Percentiles rank a stretch among this genome's conserved stretches.
phyloP scores from a whole-genome alignment of 1,140 invertebrate species.

The Neodiprion virginianus region DNA sequence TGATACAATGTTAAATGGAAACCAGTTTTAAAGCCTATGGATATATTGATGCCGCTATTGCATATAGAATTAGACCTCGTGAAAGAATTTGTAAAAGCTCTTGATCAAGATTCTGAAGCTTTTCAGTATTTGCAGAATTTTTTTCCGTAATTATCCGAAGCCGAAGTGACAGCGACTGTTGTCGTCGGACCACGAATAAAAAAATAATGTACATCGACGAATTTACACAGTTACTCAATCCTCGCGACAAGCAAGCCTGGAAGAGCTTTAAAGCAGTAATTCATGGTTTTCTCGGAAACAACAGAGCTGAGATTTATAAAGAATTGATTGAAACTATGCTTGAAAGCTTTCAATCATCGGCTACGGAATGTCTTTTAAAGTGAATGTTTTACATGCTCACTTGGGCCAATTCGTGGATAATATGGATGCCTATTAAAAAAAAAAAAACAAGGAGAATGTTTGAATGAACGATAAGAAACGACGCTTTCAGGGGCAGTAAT shows the following conservation, averaged over 20 bases:
- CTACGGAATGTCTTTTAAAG: slow-evolving; percentile 51
- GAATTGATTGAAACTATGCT: slow-evolving; percentile 34
- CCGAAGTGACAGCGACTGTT: slow-evolving; percentile 45
- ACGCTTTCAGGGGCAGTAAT: slow-evolving; percentile 34
- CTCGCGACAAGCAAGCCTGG: slow-evolving; percentile 29
- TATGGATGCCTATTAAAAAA: slow-evolving; percentile 37
- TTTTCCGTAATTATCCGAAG: slow-evolving; percentile 43
- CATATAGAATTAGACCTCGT: slow-evolving; percentile 51
- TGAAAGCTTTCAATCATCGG: slow-evolving; percentile 39
- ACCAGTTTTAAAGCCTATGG: slow-evolving; percentile 10
- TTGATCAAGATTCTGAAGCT: slow-evolving; percentile 43
- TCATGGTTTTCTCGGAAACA: slow-evolving; percentile 36
- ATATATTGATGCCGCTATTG: slow-evolving; percentile 48
- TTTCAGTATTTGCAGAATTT: slow-evolving; percentile 42
- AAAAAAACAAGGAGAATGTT: slow-evolving; percentile 36
- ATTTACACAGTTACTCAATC: slow-evolving; percentile 29
- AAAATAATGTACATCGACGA: slow-evolving; percentile 33
- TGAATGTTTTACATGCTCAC: slow-evolving; percentile 51
- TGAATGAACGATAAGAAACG: slow-evolving; percentile 44
- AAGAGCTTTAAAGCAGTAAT: slow-evolving; percentile 29
- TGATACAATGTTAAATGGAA: no score
- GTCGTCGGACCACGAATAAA: slow-evolving; percentile 46
- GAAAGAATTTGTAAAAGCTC: slow-evolving; percentile 46
- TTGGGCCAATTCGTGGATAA: slow-evolving; percentile 50
- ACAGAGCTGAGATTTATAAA: slow-evolving; percentile 33